Percentiles rank a stretch among this genome's conserved stretches.
phyloP scores from a whole-genome alignment of 2,113 vertebrate species.

The Euleptes europaea region DNA sequence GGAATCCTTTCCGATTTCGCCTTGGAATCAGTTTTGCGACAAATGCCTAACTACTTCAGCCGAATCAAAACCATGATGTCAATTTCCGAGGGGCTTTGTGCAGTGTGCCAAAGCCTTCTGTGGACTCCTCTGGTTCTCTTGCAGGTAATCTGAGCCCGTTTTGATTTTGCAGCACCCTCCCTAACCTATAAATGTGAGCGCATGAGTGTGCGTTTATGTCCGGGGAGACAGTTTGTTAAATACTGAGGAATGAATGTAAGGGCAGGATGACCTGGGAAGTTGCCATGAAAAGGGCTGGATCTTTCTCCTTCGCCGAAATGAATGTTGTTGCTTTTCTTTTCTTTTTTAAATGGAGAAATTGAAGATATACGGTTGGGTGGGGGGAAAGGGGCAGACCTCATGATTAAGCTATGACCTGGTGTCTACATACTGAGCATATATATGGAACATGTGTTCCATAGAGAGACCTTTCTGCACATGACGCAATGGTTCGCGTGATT shows the following conservation, averaged over 20 bases:
- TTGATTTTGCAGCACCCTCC: conserved; percentile 10
- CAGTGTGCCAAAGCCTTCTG: conserved; percentile 19
- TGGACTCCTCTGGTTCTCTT: conserved; percentile 7
- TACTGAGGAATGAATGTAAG: conserved; percentile 33
- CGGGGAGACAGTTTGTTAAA: conserved; percentile 39
- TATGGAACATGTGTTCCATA: neutral
- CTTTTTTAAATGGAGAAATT: neutral
- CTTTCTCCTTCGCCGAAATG: conserved; percentile 15
- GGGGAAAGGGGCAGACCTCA: neutral
- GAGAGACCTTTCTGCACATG: neutral
- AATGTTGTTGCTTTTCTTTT: neutral
- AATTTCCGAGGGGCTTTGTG: conserved; percentile 50
- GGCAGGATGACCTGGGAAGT: conserved; percentile 48
- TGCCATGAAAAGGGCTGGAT: conserved; percentile 40
- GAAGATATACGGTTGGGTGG: neutral
- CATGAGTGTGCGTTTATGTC: conserved; percentile 36
- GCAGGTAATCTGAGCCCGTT: conserved; percentile 42
- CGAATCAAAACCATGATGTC: conserved; percentile 49
- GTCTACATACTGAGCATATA: neutral
- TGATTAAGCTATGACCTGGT: neutral
- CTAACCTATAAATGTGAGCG: neutral
- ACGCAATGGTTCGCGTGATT: neutral
- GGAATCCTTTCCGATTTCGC: conserved; percentile 46
- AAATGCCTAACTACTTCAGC: conserved; percentile 56
- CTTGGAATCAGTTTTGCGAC: conserved; percentile 57